Evolutionary conservation across 2,113 vertebrate genomes (phyloP).

Genomic region (Osmerus eperlanus): DNA sequence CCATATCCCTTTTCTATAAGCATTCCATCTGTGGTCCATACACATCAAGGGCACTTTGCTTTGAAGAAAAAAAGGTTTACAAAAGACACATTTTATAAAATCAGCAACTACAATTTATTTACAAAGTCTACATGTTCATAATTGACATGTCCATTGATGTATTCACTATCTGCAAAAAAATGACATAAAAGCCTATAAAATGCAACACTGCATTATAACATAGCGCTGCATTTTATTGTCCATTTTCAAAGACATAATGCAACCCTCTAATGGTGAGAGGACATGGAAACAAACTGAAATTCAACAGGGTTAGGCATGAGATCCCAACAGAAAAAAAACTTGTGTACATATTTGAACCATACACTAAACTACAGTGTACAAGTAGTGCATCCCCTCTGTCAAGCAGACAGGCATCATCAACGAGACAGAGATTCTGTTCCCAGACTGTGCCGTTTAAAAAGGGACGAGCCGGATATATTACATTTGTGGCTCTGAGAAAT

Average conservation of each 20-base stretch:
- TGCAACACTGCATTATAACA: neutral
- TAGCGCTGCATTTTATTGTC: neutral
- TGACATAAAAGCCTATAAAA: neutral
- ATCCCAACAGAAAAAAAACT: neutral
- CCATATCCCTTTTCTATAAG: neutral
- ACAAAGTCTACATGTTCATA: slow-evolving; percentile 10
- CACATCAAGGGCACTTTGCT: neutral
- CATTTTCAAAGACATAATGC: slow-evolving; percentile 1
- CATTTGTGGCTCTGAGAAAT: neutral
- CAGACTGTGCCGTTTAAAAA: neutral
- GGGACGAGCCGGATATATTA: neutral
- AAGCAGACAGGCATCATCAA: too few species aligned
- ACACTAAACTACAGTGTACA: neutral
- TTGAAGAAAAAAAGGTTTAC: neutral
- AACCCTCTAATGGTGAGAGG: neutral
- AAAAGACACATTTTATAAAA: neutral
- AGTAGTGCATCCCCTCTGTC: neutral
- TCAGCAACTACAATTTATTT: slow-evolving; percentile 10
- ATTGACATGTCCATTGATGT: neutral
- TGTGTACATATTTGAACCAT: neutral
- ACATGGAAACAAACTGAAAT: slow-evolving; percentile 27
- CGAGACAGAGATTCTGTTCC: slow-evolving; percentile 8
- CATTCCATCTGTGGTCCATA: too few species aligned
- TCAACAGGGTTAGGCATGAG: neutral
- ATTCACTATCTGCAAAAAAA: too few species aligned